Percentiles rank a stretch among this genome's conserved stretches.
These are phyloP conservation scores for Saccostrea echinata DNA, from an alignment of 1,140 invertebrate genomes.

Conservation along the genomic window DNA sequence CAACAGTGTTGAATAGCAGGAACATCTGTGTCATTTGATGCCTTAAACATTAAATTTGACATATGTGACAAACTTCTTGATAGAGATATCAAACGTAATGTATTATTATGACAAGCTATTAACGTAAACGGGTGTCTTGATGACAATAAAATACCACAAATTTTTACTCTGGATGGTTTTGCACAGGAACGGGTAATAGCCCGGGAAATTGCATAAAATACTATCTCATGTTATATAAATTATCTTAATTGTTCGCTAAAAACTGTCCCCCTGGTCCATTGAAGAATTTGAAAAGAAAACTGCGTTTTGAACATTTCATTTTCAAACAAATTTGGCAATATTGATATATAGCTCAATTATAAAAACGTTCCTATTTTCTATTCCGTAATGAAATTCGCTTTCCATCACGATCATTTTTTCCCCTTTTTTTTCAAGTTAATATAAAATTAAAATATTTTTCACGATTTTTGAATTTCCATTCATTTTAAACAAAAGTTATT, in stretches of 20 bases:
- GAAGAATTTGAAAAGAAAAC: slow-evolving; percentile 8
- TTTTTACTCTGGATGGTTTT: background rate
- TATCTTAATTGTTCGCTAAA: slow-evolving; percentile 20
- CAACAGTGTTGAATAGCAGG: background rate
- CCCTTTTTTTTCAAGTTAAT: background rate
- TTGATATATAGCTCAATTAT: background rate
- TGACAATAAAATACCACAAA: background rate
- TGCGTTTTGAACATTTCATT: background rate
- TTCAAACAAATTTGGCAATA: background rate
- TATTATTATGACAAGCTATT: slow-evolving; percentile 26
- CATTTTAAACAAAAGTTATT: background rate
- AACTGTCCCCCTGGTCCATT: background rate
- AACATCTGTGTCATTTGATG: background rate
- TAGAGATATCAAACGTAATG: slow-evolving; percentile 21
- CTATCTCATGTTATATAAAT: slow-evolving; percentile 33
- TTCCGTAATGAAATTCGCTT: no score
- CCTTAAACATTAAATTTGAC: slow-evolving; percentile 36
- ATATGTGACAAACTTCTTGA: slow-evolving; percentile 23
- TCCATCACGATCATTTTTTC: no score
- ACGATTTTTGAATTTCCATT: background rate
- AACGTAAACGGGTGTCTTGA: background rate
- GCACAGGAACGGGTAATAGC: slow-evolving; percentile 5
- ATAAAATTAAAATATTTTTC: background rate
- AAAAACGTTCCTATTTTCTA: background rate
- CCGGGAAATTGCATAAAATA: slow-evolving; percentile 41